Evolutionary conservation across 2,113 vertebrate genomes (phyloP).

Genomic region (Ceyx cyanopectus): DNA sequence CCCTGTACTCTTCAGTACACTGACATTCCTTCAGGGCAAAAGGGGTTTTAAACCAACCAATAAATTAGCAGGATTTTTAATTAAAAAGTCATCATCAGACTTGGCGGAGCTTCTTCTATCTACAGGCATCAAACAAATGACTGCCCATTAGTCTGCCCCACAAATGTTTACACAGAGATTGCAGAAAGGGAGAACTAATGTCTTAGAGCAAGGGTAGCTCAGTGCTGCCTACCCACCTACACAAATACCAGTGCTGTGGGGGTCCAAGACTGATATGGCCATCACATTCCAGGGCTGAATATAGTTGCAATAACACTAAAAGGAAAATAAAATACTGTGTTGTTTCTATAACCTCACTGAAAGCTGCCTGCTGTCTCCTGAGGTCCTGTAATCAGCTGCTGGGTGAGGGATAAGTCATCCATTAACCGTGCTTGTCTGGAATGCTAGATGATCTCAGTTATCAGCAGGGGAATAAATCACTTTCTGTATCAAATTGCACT

Average conservation of each 20-base stretch:
- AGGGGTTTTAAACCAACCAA: not conserved
- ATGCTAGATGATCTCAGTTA: conserved; percentile 76
- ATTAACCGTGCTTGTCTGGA: conserved; percentile 76
- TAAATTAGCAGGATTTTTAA: not conserved
- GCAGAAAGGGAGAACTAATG: not conserved
- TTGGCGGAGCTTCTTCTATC: not conserved
- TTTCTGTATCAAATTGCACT: conserved; percentile 50
- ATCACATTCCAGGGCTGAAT: conserved; percentile 27
- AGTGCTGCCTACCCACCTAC: not conserved
- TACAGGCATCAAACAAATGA: not conserved
- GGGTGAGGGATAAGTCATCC: conserved; percentile 74
- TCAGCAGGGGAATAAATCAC: conserved; percentile 77
- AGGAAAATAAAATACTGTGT: conserved; percentile 37
- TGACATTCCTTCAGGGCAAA: not conserved
- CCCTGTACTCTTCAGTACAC: not conserved
- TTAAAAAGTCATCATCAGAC: not conserved
- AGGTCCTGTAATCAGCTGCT: conserved; percentile 61
- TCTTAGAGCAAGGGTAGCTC: not conserved
- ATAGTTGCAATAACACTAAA: conserved; percentile 47
- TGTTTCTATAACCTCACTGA: conserved; percentile 58
- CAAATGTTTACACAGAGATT: not conserved
- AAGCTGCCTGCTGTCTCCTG: conserved; percentile 60
- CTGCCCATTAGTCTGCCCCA: not conserved
- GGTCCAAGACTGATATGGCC: not conserved
- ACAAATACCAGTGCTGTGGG: not conserved